Percentiles rank a stretch among this genome's conserved stretches.
These are phyloP conservation scores for Troglohyphantes excavatus DNA, from an alignment of 2,888 invertebrate genomes.

Conservation along the genomic window DNA sequence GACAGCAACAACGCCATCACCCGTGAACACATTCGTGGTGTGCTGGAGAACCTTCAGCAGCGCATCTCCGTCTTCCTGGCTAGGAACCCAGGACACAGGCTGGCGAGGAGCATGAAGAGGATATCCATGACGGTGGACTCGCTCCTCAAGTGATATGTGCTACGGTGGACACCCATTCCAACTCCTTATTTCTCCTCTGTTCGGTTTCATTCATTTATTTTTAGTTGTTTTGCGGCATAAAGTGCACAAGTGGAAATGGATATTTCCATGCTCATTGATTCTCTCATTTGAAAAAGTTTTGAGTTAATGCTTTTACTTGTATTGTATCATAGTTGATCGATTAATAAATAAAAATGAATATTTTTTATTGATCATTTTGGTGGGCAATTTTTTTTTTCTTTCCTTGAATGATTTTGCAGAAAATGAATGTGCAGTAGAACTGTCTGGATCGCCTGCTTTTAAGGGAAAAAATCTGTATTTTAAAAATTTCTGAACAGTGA, in stretches of 20 bases:
- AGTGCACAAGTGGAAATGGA: background rate
- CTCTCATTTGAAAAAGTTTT: conserved; percentile 18
- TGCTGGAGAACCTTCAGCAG: conserved; percentile 89
- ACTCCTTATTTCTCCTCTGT: too few species aligned
- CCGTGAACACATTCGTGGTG: conserved; percentile 90
- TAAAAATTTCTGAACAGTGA: too few species aligned
- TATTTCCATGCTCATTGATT: conserved; percentile 21
- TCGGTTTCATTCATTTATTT: background rate
- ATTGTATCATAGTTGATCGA: conserved; percentile 28
- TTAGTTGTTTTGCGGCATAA: background rate
- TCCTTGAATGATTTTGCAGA: too few species aligned
- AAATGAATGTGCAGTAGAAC: too few species aligned
- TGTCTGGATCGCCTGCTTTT: too few species aligned
- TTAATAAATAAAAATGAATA: conserved; percentile 38
- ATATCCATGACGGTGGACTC: conserved; percentile 86
- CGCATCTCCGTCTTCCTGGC: conserved; percentile 88
- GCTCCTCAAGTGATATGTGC: conserved; percentile 19
- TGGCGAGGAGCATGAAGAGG: conserved; percentile 87
- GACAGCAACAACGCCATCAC: conserved; percentile 90
- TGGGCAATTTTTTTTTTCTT: background rate
- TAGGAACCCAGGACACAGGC: conserved; percentile 87
- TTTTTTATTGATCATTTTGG: conserved; percentile 32
- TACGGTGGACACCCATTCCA: too few species aligned
- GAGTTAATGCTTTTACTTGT: conserved; percentile 45
- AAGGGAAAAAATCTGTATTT: too few species aligned